Percentiles rank a stretch among this genome's conserved stretches.
phyloP scores from a whole-genome alignment of 2,113 vertebrate species.

The Psittacara wagleri region DNA sequence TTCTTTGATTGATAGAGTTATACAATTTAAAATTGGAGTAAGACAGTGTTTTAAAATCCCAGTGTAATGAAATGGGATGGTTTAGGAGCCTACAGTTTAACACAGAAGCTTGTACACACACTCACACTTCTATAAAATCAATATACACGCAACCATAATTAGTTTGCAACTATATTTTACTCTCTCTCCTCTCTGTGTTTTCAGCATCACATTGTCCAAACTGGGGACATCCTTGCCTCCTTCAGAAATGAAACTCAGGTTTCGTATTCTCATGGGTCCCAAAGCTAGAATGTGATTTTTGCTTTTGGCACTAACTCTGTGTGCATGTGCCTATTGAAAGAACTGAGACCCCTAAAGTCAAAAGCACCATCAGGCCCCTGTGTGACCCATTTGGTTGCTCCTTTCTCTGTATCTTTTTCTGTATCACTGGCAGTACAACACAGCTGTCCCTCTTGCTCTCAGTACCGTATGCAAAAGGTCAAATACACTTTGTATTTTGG shows the following conservation, averaged over 20 bases:
- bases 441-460: neutral
- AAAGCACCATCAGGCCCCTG: neutral
- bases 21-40: neutral
- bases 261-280: neutral
- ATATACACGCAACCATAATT: neutral
- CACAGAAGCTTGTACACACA: neutral
- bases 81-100: neutral
- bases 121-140: neutral
- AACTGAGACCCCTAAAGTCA: neutral
- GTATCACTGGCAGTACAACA: neutral
- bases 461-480: neutral
- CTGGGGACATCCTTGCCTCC: neutral
- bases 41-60: neutral
- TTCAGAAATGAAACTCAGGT: neutral
- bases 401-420: neutral
- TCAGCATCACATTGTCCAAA: neutral
- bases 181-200: neutral
- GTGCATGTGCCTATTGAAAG: neutral
- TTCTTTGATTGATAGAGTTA: neutral
- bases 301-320: neutral
- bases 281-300: neutral
- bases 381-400: fast-evolving
- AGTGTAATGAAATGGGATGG: neutral
- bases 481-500: neutral
- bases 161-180: neutral